Evolutionary conservation across 2,113 vertebrate species (phyloP), one percentile per base, ranked within the genome.

Genomic region (Gymnogyps californianus): DNA sequence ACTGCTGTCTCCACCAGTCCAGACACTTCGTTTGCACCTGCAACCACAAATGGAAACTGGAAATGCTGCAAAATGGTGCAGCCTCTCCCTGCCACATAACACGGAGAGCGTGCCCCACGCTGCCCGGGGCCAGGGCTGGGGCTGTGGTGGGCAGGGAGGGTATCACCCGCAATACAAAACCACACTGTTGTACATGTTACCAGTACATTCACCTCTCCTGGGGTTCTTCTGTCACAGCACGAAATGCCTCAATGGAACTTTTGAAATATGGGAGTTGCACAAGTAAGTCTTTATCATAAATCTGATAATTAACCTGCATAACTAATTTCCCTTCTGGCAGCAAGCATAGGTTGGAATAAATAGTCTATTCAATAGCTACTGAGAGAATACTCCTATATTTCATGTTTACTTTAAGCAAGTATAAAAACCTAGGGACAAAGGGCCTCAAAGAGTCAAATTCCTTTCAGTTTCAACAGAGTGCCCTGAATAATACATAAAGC

Each of bases 401-500:
- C 84, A 62, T 83, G 70, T 94, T 98, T 96, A 95, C 93, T 95
- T 97, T 96, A 79, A 81, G 96, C 70, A 87, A 97, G 91, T 92
- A 96, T 70, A 94, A 96, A 97, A 96, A 85, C 61, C 91, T 55
- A 49, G 62, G 75, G 87, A 91, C 94, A 57, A 64, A 87, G 88
- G 88, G 81, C 83, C 95, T 94, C 71, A 87, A 96, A 97, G 93
- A 96, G 94, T 95, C 87, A 93, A 95, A 94, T 96, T 96, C 94
- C 92, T 83, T 40, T 76, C 95, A 94, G 57, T 79, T 71, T 66
- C 79, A n/a, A 57, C 42, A 89, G 84, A 93, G 82, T 7, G 22
- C 79, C 90, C 95, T 78, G 95, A 98, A 96, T 96, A 96, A 96
- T 96, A 96, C 94, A 97, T 96, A 86, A 97, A 97, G 90, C 79